Evolutionary conservation across 2,113 vertebrate genomes (phyloP).

Genomic region (Sardina pilchardus): DNA sequence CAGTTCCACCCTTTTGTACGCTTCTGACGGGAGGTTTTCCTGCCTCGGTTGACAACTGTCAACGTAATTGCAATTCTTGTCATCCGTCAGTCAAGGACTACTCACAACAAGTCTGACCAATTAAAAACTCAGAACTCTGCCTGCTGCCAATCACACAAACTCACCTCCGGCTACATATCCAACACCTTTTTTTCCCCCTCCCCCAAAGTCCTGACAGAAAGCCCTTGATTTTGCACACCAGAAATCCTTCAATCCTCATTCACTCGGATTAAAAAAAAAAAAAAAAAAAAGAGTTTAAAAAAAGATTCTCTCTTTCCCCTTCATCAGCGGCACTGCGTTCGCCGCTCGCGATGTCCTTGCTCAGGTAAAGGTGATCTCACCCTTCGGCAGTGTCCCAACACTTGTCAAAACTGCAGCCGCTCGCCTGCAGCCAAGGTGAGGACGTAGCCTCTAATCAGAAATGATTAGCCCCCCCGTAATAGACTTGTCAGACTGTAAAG

Average conservation of each 20-base stretch:
- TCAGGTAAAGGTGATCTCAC: slow-evolving; percentile 63
- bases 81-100: not conserved
- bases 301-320: not conserved
- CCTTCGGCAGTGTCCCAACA: slow-evolving; percentile 53
- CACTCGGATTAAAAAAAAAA: not conserved
- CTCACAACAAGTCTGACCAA: not conserved
- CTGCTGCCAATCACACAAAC: not conserved
- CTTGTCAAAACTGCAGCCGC: slow-evolving; percentile 56
- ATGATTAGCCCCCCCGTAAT: slow-evolving; percentile 59
- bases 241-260: slow-evolving; percentile 10
- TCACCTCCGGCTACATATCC: not conserved
- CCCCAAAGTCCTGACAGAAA: not conserved
- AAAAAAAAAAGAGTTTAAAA: not conserved
- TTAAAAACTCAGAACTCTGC: not conserved
- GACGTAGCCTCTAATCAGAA: slow-evolving; percentile 56
- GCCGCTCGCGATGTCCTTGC: slow-evolving; percentile 46
- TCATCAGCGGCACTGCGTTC: slow-evolving; percentile 33
- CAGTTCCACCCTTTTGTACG: not conserved
- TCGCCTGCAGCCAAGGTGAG: slow-evolving; percentile 30
- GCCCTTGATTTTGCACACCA: not conserved
- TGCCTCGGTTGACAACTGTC: not conserved
- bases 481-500: slow-evolving; percentile 41
- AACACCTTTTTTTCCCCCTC: not conserved
- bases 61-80: not conserved
- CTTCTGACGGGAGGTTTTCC: not conserved